Evolutionary conservation across 2,888 invertebrate species (phyloP).

Genomic region (Tromatobia lineatoria): DNA sequence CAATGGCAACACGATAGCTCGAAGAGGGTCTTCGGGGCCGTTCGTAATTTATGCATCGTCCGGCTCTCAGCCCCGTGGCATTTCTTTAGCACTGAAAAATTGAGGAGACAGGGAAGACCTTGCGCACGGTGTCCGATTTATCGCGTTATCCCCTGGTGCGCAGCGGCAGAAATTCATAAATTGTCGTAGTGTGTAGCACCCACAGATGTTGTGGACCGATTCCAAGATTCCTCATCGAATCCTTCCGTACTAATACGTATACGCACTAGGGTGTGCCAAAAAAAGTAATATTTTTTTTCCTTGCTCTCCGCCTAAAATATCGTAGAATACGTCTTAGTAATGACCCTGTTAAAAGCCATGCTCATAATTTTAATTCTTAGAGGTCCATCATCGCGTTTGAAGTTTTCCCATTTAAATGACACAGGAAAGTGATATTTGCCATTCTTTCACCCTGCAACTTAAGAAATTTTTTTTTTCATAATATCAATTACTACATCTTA

Average conservation of each 20-base stretch:
- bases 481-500: too few species aligned
- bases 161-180: slow-evolving; percentile 13
- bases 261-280: too few species aligned
- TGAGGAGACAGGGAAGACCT: slow-evolving; percentile 60
- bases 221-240: slow-evolving; percentile 2
- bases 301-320: too few species aligned
- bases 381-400: too few species aligned
- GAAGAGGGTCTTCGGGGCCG: slow-evolving; percentile 35
- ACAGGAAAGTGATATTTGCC: too few species aligned
- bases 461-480: too few species aligned
- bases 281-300: too few species aligned
- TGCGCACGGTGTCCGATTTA: slow-evolving; percentile 63
- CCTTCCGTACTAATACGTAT: neutral
- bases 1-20: slow-evolving; percentile 61
- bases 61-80: slow-evolving; percentile 18
- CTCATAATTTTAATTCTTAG: too few species aligned
- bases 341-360: too few species aligned
- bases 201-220: neutral
- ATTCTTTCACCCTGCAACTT: too few species aligned
- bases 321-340: too few species aligned
- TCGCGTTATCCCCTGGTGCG: slow-evolving; percentile 38
- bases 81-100: slow-evolving; percentile 53
- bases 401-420: too few species aligned
- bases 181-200: neutral
- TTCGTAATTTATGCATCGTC: slow-evolving; percentile 42